These are phyloP conservation scores for Lipophrys pholis DNA, from an alignment of 2,113 vertebrate genomes.

Conservation along the genomic window DNA sequence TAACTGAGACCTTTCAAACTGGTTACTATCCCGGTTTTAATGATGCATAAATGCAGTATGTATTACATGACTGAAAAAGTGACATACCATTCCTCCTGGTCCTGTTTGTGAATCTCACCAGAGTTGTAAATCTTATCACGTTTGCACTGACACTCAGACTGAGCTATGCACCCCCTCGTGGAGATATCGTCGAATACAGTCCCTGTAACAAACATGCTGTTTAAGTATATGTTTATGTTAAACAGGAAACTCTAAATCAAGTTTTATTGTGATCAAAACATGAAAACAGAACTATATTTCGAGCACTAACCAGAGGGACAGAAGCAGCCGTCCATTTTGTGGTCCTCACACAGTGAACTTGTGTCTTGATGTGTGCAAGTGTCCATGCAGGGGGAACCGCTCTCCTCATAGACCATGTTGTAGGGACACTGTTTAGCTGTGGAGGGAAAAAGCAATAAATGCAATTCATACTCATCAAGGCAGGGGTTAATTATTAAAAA, in stretches of 20 bases:
- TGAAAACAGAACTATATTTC: not conserved
- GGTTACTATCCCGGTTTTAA: too few species aligned
- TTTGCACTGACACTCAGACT: constrained; percentile 88
- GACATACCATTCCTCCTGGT: constrained; percentile 89
- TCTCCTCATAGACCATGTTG: constrained; percentile 94
- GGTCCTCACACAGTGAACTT: constrained; percentile 92
- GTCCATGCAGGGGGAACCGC: constrained; percentile 90
- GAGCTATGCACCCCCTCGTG: constrained; percentile 85
- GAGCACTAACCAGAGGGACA: constrained; percentile 89
- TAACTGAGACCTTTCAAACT: too few species aligned
- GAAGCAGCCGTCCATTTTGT: constrained; percentile 94
- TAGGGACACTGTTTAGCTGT: constrained; percentile 89
- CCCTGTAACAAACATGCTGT: constrained; percentile 76
- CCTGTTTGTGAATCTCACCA: constrained; percentile 79
- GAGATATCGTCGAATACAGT: constrained; percentile 92
- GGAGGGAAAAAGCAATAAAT: not conserved
- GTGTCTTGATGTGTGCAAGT: constrained; percentile 89
- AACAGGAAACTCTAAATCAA: not conserved
- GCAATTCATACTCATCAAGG: not conserved
- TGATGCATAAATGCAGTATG: too few species aligned
- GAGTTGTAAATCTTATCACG: constrained; percentile 80
- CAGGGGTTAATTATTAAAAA: too few species aligned
- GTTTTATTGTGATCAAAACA: not conserved
- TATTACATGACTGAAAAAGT: too few species aligned
- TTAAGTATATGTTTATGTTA: not conserved